Percentiles rank a stretch among this genome's conserved stretches.
Conservation (phyloP, 2,113 vertebrate species). For the Rhipidura dahli region DNA sequence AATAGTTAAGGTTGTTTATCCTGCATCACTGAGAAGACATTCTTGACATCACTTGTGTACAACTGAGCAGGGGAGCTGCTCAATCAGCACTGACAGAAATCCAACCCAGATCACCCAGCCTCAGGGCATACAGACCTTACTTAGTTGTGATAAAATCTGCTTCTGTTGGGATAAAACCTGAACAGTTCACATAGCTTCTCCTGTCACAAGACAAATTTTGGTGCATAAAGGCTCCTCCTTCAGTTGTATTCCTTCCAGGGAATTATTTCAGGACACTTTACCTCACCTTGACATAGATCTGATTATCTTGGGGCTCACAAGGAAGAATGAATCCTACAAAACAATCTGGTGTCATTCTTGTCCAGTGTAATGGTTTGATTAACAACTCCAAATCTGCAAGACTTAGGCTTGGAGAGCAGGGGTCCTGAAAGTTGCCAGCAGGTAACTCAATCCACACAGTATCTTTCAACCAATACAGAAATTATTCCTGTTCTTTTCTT, state of each 20-base stretch:
- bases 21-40: conserved; percentile 5
- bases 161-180: neutral
- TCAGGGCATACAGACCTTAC: neutral
- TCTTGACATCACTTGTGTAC: conserved; percentile 33
- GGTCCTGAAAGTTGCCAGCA: neutral
- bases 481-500: neutral
- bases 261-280: neutral
- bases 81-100: conserved; percentile 5
- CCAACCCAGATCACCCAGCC: neutral
- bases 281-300: neutral
- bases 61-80: neutral
- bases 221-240: neutral
- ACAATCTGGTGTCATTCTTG: neutral
- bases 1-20: conserved; percentile 53
- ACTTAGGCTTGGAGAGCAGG: neutral
- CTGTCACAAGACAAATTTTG: neutral
- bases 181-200: neutral
- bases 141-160: neutral
- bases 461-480: neutral
- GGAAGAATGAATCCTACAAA: neutral
- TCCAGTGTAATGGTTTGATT: neutral
- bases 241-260: neutral
- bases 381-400: neutral
- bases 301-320: neutral
- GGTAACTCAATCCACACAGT: neutral